Base-by-base conservation (phyloP, 2,113 vertebrate genomes). In the Emberiza fucata region DNA sequence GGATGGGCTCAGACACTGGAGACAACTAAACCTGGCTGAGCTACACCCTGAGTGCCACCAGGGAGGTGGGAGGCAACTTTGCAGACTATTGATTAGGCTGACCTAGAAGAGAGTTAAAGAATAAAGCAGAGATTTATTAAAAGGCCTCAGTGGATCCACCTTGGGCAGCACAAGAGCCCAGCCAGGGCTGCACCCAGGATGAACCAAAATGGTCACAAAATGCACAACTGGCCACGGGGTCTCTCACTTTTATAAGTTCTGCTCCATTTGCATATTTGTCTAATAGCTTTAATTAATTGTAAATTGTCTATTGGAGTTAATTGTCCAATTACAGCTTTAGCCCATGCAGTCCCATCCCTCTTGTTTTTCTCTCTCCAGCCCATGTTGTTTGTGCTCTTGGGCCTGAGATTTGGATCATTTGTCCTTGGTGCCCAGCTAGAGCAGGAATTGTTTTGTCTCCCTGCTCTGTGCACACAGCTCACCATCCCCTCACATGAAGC, bases 211-310 rank as follows among this genome's bases (percentile, higher is more conserved):
- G 35, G 23, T 11, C n/a, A 5, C 57, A 60, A 60, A 37, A 60
- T 37, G 35, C 5, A 18, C 7, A 8, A 3, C 10, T 2, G 5
- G 15, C 17, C n/a, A 37, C 1, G 0, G 3, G 57, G 15, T 37
- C 23, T 60, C 10, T 2, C 57, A 37, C n/a, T 60, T 37, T 37
- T 8, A 27, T 18, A 5, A 60, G 23, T 25, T 60, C n/a, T 60
- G n/a, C 1, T 37, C 57, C n/a, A 60, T 37, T 60, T 60, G 15
- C 57, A 60, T 25, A 25, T 59, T 25, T 59, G n/a, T 59, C 7
- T 53, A 29, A 53, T 29, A 53, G 14, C 27, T 53, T 53, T 53
- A 53, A 17, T 51, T 27, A 51, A 53, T 53, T 53, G 16, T 53
- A 2, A 53, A 28, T 53, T 53, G 50, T 53, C 27, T 11, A 29